Conservation (phyloP, 1,140 invertebrate species). For the Mizuhopecten yessoensis region DNA sequence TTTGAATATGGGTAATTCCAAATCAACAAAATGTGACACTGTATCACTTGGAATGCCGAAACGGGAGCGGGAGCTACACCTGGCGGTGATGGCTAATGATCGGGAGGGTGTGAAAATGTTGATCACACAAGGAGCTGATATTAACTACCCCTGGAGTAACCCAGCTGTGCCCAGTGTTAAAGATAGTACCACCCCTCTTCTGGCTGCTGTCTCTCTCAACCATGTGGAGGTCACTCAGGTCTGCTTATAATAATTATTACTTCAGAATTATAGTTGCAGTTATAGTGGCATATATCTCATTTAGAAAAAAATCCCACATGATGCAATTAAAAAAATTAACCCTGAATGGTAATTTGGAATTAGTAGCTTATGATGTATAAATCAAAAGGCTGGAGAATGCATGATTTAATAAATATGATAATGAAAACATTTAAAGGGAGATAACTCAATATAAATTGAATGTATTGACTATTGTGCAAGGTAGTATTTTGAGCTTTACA, state of each 20-base stretch:
- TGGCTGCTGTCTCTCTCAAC: constrained; percentile 82
- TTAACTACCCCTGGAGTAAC: constrained; percentile 82
- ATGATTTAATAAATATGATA: too few species aligned
- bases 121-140: constrained; percentile 76
- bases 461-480: too few species aligned
- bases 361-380: too few species aligned
- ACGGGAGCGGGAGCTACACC: constrained; percentile 79
- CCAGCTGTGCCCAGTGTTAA: constrained; percentile 81
- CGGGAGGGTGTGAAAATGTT: constrained; percentile 70
- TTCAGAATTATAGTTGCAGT: too few species aligned
- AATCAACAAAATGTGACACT: constrained; percentile 77
- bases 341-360: too few species aligned
- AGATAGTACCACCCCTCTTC: constrained; percentile 81
- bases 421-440: too few species aligned
- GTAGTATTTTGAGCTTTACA: too few species aligned
- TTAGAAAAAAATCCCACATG: too few species aligned
- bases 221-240: constrained; percentile 82
- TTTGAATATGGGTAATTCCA: constrained; percentile 80
- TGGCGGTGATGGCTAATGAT: constrained; percentile 82
- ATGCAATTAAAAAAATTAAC: too few species aligned
- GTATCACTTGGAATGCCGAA: constrained; percentile 80
- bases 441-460: too few species aligned
- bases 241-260: constrained; percentile 52
- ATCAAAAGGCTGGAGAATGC: too few species aligned
- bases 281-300: too few species aligned